Evolutionary conservation across 2,888 invertebrate species (phyloP), one percentile per base, ranked within the genome.

Genomic region (Heliconius sara): DNA sequence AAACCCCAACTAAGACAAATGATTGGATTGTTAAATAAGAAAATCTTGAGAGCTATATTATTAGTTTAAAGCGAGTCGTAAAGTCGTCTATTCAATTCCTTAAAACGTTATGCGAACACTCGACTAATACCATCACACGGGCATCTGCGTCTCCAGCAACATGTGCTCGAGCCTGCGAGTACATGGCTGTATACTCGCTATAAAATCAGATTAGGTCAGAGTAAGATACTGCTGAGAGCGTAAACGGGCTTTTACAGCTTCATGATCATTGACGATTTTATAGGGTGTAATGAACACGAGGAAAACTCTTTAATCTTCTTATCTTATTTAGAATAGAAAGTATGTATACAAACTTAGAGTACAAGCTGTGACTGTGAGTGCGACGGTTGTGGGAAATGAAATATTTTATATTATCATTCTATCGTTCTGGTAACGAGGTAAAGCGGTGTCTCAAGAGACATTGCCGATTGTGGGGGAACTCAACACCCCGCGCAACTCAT

Each of bases 91-190:
- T 75, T 65, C 63, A 66, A 65, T 65, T 75, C 25, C 75, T 73
- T 73, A 66, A 73, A 73, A 57, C 47, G 66, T 52, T 30, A 83
- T 85, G 83, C 85, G 86, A 81, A 86, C 80, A 84, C 88, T 90
- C 88, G 85, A 75, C 86, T 88, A 89, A 90, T 86, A 85, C 82
- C 81, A 78, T 84, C 81, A 84, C 84, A 82, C 82, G 84, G 77
- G 80, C 80, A 80, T 79, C 81, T 79, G 81, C 84, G 84, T 85
- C 85, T 84, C 84, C 84, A 83, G 76, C n/a, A 79, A 80, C 78
- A 83, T 80, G 77, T 82, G 79, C 79, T 77, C 60, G 60, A 78
- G 76, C 80, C 67, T 79, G 34, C 43, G 43, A 19, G 43, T 78
- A 79, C 75, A 75, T 68, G 52, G 52, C 22, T 7, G 72, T 73